Evolutionary conservation across 1,140 invertebrate species (phyloP).

Genomic region (Drosophila quadrilineata): DNA sequence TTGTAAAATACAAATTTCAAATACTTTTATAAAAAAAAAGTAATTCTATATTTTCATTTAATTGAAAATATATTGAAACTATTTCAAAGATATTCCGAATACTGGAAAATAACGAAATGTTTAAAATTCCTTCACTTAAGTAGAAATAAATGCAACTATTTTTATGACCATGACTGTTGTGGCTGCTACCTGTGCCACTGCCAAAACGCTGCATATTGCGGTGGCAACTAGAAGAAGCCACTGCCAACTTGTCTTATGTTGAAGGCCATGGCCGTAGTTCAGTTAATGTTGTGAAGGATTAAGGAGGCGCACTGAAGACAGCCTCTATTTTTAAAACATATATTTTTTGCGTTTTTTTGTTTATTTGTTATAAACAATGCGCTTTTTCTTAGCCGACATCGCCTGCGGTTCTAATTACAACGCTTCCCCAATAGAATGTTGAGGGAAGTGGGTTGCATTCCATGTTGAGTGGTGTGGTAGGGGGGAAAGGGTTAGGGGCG

Average conservation of each 20-base stretch:
- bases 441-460: background rate
- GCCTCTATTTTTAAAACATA: background rate
- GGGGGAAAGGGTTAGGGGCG: background rate
- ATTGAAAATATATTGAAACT: too few species aligned
- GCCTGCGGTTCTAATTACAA: constrained; percentile 68
- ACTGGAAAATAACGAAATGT: too few species aligned
- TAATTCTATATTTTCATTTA: too few species aligned
- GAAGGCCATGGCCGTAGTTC: constrained; percentile 56
- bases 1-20: too few species aligned
- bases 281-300: background rate
- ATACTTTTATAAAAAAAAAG: too few species aligned
- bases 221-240: background rate
- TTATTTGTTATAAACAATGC: constrained; percentile 51
- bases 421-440: constrained; percentile 37
- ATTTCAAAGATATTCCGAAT: too few species aligned
- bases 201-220: constrained; percentile 10
- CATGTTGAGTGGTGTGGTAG: too few species aligned
- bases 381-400: constrained; percentile 6
- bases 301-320: background rate
- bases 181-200: constrained; percentile 7
- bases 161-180: too few species aligned
- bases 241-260: constrained; percentile 25
- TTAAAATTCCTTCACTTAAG: too few species aligned
- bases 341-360: too few species aligned
- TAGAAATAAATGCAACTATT: too few species aligned